These are phyloP conservation scores for Etheostoma perlongum DNA, from an alignment of 2,797 vertebrate genomes.

Conservation along the genomic window DNA sequence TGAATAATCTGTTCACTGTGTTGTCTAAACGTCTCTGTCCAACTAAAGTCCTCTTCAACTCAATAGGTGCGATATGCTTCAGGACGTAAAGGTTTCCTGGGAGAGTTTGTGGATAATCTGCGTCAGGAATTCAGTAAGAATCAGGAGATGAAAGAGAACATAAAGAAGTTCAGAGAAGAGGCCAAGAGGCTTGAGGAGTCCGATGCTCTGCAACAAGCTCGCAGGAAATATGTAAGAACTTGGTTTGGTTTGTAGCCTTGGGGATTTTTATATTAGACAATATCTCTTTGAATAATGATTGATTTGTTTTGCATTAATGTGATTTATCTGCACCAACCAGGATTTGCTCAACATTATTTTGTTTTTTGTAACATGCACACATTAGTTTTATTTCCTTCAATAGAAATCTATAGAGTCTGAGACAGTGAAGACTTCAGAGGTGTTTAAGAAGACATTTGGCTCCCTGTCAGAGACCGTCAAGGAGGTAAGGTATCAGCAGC, in stretches of 20 bases:
- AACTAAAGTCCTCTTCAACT: constrained; percentile 15
- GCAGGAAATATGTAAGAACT: constrained; percentile 91
- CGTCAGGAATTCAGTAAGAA: constrained; percentile 93
- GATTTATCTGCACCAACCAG: neutral
- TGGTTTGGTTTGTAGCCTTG: neutral
- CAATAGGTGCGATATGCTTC: constrained; percentile 80
- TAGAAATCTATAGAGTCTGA: constrained; percentile 96
- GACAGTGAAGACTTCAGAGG: constrained; percentile 91
- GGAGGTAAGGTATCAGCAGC: constrained; percentile 81
- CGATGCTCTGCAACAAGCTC: constrained; percentile 90
- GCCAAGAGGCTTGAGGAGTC: constrained; percentile 92
- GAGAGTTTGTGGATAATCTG: constrained; percentile 91
- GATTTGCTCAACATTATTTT: neutral
- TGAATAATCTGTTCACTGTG: neutral
- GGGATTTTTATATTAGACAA: neutral
- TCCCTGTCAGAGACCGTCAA: constrained; percentile 90
- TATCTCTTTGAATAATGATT: neutral
- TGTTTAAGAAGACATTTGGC: constrained; percentile 90
- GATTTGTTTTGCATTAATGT: neutral
- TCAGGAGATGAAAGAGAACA: constrained; percentile 95
- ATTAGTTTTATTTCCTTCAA: neutral
- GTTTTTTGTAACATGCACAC: neutral
- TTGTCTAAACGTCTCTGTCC: neutral
- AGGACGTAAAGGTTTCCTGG: constrained; percentile 90
- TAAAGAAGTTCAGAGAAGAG: constrained; percentile 93